A percentile compares a stretch with the other conserved stretches of the same genome.
Conservation (phyloP, 2,888 invertebrate genomes). For the Monopis laevigella region DNA sequence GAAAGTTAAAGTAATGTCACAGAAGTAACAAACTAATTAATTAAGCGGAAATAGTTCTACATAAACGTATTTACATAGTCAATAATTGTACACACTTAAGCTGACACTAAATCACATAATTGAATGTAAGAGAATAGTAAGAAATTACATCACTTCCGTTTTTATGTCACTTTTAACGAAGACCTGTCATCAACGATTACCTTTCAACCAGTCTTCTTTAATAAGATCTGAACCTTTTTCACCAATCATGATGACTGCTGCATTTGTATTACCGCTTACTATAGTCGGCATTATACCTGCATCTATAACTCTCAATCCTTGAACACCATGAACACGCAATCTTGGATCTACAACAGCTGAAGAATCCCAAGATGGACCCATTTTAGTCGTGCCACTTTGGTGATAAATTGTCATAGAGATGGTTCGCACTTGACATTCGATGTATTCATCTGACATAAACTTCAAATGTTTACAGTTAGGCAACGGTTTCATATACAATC, state of each 20-base stretch:
- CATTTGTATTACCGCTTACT: conserved; percentile 90
- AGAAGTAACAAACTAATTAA: no score
- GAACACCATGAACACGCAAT: conserved; percentile 79
- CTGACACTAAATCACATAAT: no score
- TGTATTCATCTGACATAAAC: conserved; percentile 83
- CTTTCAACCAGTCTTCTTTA: conserved; percentile 80
- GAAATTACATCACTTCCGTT: conserved; percentile 9
- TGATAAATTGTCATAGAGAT: conserved; percentile 93
- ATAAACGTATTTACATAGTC: conserved; percentile 10
- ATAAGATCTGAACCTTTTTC: conserved; percentile 89
- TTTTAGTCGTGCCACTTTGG: conserved; percentile 88
- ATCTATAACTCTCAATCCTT: conserved; percentile 83
- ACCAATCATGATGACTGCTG: conserved; percentile 91
- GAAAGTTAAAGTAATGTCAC: no score
- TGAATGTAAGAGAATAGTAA: no score
- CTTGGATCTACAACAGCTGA: conserved; percentile 85
- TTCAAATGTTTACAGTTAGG: conserved; percentile 80
- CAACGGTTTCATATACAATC: conserved; percentile 76
- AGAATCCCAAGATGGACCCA: conserved; percentile 83
- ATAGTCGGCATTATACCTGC: conserved; percentile 91
- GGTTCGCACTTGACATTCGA: conserved; percentile 87
- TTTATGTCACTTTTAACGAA: background rate
- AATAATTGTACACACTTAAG: no score
- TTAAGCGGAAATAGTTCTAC: no score
- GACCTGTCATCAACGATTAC: conserved; percentile 32